Evolutionary conservation across 2,113 vertebrate genomes (phyloP).

Genomic region (Otis tarda): DNA sequence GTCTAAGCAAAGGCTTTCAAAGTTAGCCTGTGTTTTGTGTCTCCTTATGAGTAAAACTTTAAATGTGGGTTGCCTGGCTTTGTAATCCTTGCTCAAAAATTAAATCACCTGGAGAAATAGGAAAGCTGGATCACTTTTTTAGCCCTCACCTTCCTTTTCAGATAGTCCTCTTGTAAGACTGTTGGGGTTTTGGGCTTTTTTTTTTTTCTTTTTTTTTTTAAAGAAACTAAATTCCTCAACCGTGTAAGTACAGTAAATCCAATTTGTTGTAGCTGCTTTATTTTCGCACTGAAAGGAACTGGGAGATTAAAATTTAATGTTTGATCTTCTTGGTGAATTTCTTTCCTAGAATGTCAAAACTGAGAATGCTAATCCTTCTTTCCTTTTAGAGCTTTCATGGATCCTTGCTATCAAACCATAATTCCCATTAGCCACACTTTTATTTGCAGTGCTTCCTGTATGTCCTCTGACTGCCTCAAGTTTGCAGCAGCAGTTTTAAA

Average conservation of each 20-base stretch:
- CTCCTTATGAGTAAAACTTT: neutral
- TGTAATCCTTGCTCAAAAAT: neutral
- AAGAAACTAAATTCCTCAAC: neutral
- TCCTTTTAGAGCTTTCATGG: neutral
- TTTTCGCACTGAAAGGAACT: slow-evolving; percentile 1
- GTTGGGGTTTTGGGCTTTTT: too few relatives aligned
- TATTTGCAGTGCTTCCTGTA: neutral
- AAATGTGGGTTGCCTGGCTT: neutral
- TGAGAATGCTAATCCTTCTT: slow-evolving; percentile 13
- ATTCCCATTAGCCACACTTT: neutral
- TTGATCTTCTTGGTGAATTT: neutral
- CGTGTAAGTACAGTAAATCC: slow-evolving; percentile 1
- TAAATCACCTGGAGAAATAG: neutral
- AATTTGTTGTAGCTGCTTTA: slow-evolving; percentile 19
- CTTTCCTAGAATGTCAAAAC: neutral
- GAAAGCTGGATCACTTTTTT: neutral
- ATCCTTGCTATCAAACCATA: neutral
- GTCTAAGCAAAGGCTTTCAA: neutral
- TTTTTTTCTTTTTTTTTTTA: neutral
- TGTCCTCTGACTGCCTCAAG: neutral
- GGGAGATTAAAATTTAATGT: slow-evolving; percentile 9
- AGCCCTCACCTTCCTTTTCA: neutral
- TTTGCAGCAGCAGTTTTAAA: neutral
- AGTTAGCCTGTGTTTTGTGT: neutral
- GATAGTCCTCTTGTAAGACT: neutral